phyloP scores from a whole-genome alignment of 1,140 invertebrate genomes.

The Melanaphis sacchari region DNA sequence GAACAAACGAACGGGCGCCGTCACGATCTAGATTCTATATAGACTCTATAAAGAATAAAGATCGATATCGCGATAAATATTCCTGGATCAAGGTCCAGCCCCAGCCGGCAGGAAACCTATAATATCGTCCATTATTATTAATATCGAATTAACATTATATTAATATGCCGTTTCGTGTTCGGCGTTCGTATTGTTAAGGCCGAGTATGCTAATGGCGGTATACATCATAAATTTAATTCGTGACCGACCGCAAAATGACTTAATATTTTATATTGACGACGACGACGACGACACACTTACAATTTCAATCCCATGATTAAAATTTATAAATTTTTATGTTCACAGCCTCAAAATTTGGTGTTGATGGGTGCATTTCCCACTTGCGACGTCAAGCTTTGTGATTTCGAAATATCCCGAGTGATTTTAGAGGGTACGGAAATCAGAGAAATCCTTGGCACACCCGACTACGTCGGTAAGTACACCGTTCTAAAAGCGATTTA shows the following conservation, averaged over 20 bases:
- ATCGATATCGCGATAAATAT: background rate
- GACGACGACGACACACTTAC: background rate
- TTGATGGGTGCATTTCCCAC: constrained; percentile 76
- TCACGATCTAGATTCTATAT: constrained; percentile 44
- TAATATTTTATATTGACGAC: background rate
- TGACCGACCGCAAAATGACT: background rate
- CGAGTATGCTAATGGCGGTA: constrained; percentile 15
- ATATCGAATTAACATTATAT: constrained; percentile 1
- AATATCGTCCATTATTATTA: constrained; percentile 7
- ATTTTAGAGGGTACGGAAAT: constrained; percentile 74
- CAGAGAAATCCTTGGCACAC: constrained; percentile 79
- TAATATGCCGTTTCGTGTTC: background rate
- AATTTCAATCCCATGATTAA: background rate
- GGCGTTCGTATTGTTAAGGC: background rate
- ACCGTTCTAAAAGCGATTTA: background rate
- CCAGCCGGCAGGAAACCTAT: background rate
- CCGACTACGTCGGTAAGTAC: constrained; percentile 79
- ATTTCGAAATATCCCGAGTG: constrained; percentile 78
- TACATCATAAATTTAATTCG: constrained; percentile 19
- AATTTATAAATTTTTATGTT: constrained; percentile 54
- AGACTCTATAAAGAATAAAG: background rate
- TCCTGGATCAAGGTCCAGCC: constrained; percentile 32
- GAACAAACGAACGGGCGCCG: background rate
- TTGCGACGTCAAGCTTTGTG: constrained; percentile 78
- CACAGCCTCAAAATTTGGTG: constrained; percentile 78